Percentiles rank a stretch among this genome's conserved stretches.
phyloP scores from a whole-genome alignment of 2,797 vertebrate genomes.

The Phalanger gymnotis region DNA sequence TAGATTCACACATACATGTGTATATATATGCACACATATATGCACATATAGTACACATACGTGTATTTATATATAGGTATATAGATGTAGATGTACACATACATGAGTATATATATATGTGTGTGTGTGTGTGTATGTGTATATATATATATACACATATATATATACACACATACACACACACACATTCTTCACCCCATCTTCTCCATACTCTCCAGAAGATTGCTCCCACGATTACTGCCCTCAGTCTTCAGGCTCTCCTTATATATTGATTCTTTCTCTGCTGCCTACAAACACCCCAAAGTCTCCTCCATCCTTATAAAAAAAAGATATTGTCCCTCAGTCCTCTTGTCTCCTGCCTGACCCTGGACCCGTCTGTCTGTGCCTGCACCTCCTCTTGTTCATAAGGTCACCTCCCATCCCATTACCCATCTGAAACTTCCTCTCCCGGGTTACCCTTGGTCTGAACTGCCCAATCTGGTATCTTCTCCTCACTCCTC shows the following conservation, averaged over 20 bases:
- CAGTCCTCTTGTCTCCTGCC: no score
- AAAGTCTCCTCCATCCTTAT: not conserved
- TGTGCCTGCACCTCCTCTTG: not conserved
- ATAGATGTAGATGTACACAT: no score
- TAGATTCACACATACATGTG: not conserved
- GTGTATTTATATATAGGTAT: no score
- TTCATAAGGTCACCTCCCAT: not conserved
- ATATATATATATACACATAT: no score
- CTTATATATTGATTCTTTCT: not conserved
- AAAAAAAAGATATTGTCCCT: not conserved
- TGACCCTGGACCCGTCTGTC: not conserved
- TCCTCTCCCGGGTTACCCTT: not conserved
- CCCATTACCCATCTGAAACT: not conserved
- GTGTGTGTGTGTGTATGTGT: no score
- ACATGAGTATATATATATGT: no score
- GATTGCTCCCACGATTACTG: not conserved
- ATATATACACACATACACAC: accelerated
- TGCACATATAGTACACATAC: no score
- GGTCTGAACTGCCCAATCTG: not conserved
- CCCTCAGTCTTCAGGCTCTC: not conserved
- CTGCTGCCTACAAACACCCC: not conserved
- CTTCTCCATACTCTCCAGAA: not conserved
- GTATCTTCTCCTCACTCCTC: not conserved
- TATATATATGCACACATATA: accelerated
- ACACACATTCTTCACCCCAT: not conserved